Evolutionary conservation across 2,888 invertebrate species (phyloP).

Genomic region (Diogma glabrata): DNA sequence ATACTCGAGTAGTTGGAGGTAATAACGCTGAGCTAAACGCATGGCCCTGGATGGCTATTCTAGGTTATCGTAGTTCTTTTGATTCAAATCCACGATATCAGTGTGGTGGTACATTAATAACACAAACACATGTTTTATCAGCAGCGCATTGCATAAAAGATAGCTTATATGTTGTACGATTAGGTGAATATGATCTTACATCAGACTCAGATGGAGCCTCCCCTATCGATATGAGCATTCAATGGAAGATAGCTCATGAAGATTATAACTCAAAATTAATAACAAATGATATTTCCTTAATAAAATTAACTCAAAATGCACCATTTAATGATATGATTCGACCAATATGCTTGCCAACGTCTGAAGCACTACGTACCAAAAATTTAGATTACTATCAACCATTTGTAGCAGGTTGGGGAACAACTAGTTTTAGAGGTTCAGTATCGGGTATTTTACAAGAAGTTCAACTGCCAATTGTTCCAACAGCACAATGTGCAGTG

Average conservation of each 20-base stretch:
- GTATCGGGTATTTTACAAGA: constrained; percentile 38
- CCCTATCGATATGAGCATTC: constrained; percentile 50
- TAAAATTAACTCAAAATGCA: constrained; percentile 41
- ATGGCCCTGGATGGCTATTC: constrained; percentile 77
- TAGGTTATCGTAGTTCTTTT: constrained; percentile 41
- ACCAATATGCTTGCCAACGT: constrained; percentile 64
- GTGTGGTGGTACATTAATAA: constrained; percentile 65
- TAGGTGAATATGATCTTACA: constrained; percentile 66
- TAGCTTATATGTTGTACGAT: constrained; percentile 44
- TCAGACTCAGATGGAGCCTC: constrained; percentile 48
- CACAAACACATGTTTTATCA: constrained; percentile 55
- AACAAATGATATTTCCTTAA: constrained; percentile 68
- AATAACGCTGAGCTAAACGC: constrained; percentile 39
- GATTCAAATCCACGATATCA: constrained; percentile 45
- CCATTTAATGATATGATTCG: constrained; percentile 38
- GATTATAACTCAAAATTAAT: constrained; percentile 48
- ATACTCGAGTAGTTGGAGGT: constrained; percentile 47
- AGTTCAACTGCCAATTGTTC: constrained; percentile 35
- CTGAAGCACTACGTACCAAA: constrained; percentile 39
- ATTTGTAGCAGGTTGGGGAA: constrained; percentile 76
- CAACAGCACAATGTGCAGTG: constrained; percentile 34
- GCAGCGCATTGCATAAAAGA: constrained; percentile 44
- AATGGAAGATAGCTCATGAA: constrained; percentile 51
- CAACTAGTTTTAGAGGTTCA: constrained; percentile 37
- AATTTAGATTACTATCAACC: constrained; percentile 47